A percentile compares a stretch with the other conserved stretches of the same genome.
Conservation (phyloP, 2,113 vertebrate genomes). For the Geothlypis trichas region DNA sequence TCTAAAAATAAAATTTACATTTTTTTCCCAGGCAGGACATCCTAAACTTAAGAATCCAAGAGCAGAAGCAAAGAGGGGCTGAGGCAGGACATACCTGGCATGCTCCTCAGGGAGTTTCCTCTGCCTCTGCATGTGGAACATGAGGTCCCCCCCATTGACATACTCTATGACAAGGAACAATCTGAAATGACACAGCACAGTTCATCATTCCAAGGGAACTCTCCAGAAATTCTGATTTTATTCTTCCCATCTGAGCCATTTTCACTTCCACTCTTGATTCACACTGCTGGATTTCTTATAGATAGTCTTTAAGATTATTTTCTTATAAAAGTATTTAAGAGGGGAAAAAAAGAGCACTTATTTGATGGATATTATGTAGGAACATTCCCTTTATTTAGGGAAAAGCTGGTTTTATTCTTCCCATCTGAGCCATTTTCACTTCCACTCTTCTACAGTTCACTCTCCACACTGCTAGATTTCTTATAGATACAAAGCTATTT, state of each 20-base stretch:
- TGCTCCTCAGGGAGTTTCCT: constrained; percentile 97
- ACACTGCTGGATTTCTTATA: background rate
- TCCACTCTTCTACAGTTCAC: background rate
- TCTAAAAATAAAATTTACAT: background rate
- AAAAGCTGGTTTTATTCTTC: background rate
- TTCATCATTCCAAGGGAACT: background rate
- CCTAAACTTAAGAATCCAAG: background rate
- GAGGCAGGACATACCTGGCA: constrained; percentile 78
- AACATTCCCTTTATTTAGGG: background rate
- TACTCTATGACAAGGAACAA: constrained; percentile 98
- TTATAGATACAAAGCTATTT: background rate
- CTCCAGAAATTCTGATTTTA: background rate
- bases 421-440: background rate
- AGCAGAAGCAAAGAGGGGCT: accelerated
- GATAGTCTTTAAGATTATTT: background rate
- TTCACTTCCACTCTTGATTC: background rate
- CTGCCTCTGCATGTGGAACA: constrained; percentile 99
- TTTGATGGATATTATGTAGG: background rate
- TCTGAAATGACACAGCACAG: constrained; percentile 68
- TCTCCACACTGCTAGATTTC: background rate
- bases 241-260: background rate
- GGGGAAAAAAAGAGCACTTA: background rate
- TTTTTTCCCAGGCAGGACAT: background rate
- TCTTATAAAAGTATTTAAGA: background rate
- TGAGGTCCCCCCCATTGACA: constrained; percentile 95